Evolutionary conservation across 2,888 invertebrate species (phyloP), one percentile per base, ranked within the genome.

Genomic region (Noctua pronuba): DNA sequence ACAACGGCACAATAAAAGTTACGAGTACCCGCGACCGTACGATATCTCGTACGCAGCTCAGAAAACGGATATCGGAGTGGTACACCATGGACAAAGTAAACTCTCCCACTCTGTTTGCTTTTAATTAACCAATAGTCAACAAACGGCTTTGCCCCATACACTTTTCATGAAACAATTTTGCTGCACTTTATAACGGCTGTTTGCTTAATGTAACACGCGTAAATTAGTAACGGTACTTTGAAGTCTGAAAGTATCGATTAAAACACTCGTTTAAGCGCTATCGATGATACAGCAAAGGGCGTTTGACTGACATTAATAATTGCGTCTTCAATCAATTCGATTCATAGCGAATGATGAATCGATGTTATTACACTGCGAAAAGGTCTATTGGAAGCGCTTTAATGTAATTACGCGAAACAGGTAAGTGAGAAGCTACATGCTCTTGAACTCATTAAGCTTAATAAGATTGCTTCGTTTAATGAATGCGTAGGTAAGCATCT

Each of bases 71-170:
- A 92, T 88, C 91, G 88, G 86, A 88, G 89, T 86, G 82, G 85
- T 86, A 91, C 82, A 88, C 91, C 92, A 91, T 92, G 91, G 92
- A 92, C 92, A 93, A 92, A 90, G 94, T 93, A 94, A 94, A 95
- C 94, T 91, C 90, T 89, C 90, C 82, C 88, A 86, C 77, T 88
- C 86, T 95, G 95, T 96, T 96, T 96, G 94, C 93, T 94, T 96
- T 96, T 95, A 95, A 96, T 96, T 96, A 96, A 95, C 94, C 94
- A 91, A 92, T 93, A 92, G 95, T 94, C 94, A 95, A 96, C 95
- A 95, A 88, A 89, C 92, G 91, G 93, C 91, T 93, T 90, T 91
- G 89, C 89, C 87, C 92, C 93, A 94, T 95, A 94, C 93, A 95
- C 93, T 95, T 95, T 96, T 95, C 94, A 95, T 95, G 93, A 94